Evolutionary conservation across 2,113 vertebrate species (phyloP), one percentile per base, ranked within the genome.

Genomic region (Gavialis gangeticus): DNA sequence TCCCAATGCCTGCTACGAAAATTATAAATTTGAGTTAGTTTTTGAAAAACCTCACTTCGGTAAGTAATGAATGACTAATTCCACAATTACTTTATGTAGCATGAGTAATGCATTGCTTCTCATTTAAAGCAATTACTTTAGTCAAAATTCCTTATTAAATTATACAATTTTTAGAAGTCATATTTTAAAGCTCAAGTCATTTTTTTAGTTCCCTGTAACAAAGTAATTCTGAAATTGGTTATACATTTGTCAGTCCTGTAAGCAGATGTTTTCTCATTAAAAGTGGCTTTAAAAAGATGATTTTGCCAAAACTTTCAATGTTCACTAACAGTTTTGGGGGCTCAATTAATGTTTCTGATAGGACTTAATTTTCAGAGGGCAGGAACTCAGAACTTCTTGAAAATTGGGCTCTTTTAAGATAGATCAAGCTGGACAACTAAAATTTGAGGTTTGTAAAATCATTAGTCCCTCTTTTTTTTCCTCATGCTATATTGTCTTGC

Each of bases 41-140:
- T 82, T 66, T 3, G 27, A 69, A 80, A 63, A 93, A 21, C 13
- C 54, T 85, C 62, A 75, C 24, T 92, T 95, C 56, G 83, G 27
- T 96, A 90, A 94, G 66, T 92, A 93, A 95, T 86, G 75, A 94
- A 94, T 95, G 92, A 85, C 82, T 91, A 94, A 95, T 93, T 95
- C 57, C 60, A 81, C 88, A 95, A 95, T 94, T 95, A 79, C 63
- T 88, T 96, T 94, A 95, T 82, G 63, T 34, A 81, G 62, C 63
- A 81, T 86, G 79, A 89, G 64, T 93, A 94, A 96, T 93, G 24
- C 30, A 84, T 85, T 91, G 75, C 75, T 93, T 93, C 54, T 94
- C 78, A 88, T 93, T 92, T 89, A 92, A 95, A 93, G 37, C 87
- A 94, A 95, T 97, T 95, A 79, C 66, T 79, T 81, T 46, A 93